Base-by-base conservation (phyloP, 2,888 invertebrate genomes). In the Synergus japonicus region DNA sequence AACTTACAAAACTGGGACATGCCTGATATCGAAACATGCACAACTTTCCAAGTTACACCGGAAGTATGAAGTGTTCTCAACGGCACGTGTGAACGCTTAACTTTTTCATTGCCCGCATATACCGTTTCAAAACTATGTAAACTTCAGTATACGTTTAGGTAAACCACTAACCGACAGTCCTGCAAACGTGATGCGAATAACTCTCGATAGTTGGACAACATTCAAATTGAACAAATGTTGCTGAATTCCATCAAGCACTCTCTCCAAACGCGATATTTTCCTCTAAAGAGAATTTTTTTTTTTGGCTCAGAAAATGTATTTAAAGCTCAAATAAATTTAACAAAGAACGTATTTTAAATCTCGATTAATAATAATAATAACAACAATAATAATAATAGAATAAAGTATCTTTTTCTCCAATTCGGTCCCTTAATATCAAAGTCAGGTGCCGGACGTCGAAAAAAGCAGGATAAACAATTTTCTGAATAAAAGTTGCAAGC, bases 101-200 rank as follows among this genome's bases (percentile, higher is more conserved):
- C 41, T 77, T 67, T 67, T 63, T 78, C 73, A 22, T 78, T 65
- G n/a, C 65, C 29, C 13, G 5, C 60, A 7, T 12, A 41, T 58
- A 13, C 63, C 18, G 10, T 18, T 22, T 60, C 44, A 8, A 49
- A n/a, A 73, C n/a, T 22, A 73, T 73, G 54, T 49, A 67, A 83
- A 85, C 77, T 79, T 76, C 22, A 22, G 67, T 78, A 77, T 46
- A 78, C 81, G 78, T 85, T 84, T 84, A 81, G 83, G 85, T 85
- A 85, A 86, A 85, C 84, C 84, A 83, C 82, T 84, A 84, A 83
- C 78, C 79, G 82, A 81, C 83, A 67, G 80, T 76, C 79, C 78
- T 82, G 76, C 64, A 83, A 83, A 86, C 86, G 86, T 86, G 86
- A 84, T 80, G 80, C 79, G 86, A 86, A 85, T 86, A 76, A 81